These are phyloP conservation scores for Chaetodon trifascialis DNA, from an alignment of 2,113 vertebrate species.

Conservation along the genomic window DNA sequence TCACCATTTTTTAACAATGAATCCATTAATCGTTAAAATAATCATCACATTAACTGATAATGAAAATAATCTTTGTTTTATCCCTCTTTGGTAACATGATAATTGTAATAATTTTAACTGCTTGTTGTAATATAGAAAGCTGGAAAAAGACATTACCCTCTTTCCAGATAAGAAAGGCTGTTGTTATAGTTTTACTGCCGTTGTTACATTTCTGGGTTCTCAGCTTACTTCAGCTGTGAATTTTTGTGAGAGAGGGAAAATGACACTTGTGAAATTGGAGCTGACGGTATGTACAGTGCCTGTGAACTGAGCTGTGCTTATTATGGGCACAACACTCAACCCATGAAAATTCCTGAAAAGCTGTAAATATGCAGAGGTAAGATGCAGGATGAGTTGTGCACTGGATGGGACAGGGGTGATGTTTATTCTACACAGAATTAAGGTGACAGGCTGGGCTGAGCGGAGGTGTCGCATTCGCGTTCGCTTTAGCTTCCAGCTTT, in stretches of 20 bases:
- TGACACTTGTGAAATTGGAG: slow-evolving; percentile 74
- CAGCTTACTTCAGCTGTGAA: slow-evolving; percentile 50
- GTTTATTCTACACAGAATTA: slow-evolving; percentile 50
- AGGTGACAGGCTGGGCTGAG: slow-evolving; percentile 54
- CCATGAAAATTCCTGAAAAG: slow-evolving; percentile 52
- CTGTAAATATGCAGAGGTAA: slow-evolving; percentile 46
- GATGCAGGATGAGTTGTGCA: slow-evolving; percentile 7
- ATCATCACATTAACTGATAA: no score
- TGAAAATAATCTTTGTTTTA: no score
- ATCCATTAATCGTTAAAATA: no score
- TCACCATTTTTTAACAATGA: no score
- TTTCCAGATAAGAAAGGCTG: neutral
- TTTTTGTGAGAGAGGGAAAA: slow-evolving; percentile 55
- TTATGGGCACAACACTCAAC: slow-evolving; percentile 62
- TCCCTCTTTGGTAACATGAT: neutral
- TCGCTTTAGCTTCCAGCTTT: slow-evolving; percentile 47
- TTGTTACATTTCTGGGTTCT: slow-evolving; percentile 33
- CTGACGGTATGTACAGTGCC: slow-evolving; percentile 61
- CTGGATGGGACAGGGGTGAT: slow-evolving; percentile 21
- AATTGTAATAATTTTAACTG: slow-evolving; percentile 8
- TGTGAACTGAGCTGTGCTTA: slow-evolving; percentile 61
- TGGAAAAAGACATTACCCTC: slow-evolving; percentile 7
- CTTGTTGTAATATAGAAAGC: slow-evolving; percentile 8
- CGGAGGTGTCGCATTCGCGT: neutral
- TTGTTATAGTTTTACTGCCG: slow-evolving; percentile 34